These are phyloP conservation scores for Otolemur crassicaudatus DNA, from an alignment of 2,797 vertebrate genomes.

Conservation along the genomic window DNA sequence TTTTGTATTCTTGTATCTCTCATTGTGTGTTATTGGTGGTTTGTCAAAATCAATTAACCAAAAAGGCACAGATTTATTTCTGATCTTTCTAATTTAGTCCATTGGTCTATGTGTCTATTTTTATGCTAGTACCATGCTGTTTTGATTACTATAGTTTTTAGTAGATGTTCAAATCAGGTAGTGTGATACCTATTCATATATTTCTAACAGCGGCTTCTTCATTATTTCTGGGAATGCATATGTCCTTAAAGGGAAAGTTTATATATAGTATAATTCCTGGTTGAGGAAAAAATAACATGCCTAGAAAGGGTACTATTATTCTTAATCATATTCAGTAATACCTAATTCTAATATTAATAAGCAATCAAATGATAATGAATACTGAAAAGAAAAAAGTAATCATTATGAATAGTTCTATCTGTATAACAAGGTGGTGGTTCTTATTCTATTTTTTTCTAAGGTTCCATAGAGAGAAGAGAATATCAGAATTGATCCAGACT, in stretches of 20 bases:
- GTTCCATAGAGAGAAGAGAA: neutral
- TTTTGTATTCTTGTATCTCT: no score
- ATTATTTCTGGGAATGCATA: neutral
- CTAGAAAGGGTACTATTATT: neutral
- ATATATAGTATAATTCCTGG: neutral
- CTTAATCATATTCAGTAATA: neutral
- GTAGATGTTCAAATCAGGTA: neutral
- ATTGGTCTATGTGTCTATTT: no score
- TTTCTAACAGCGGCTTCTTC: neutral
- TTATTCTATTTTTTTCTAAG: neutral
- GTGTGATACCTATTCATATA: neutral
- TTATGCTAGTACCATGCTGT: neutral
- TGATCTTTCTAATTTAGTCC: no score
- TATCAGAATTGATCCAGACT: neutral
- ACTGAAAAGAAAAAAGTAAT: neutral
- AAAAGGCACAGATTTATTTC: no score
- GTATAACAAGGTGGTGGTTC: neutral
- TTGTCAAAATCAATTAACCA: no score
- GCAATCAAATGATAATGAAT: neutral
- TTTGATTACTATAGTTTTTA: neutral
- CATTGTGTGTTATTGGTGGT: no score
- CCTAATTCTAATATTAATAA: slow-evolving; percentile 14
- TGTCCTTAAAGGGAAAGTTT: neutral
- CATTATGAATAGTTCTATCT: neutral
- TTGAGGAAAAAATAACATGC: slow-evolving; percentile 21